Base-by-base conservation (phyloP, 2,888 invertebrate species). In the Pollenia amentaria region DNA sequence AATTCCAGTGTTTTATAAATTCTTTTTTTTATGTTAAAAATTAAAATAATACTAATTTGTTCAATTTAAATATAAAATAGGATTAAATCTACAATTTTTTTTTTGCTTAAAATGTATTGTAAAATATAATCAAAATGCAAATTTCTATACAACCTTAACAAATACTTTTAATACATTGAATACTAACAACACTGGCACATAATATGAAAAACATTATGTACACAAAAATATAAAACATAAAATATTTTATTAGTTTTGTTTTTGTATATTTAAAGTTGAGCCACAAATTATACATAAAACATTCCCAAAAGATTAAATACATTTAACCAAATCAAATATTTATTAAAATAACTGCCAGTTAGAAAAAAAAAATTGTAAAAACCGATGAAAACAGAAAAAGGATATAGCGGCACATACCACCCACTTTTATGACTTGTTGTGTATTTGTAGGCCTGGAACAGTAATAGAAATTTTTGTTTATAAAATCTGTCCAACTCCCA, bases 291-390 rank as follows among this genome's bases (percentile, higher is more conserved):
- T 82, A 80, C 82, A 86, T 84, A 73, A 87, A 86, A 81, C 78
- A 85, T 87, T 83, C 87, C 87, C 86, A 77, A 87, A 62, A 82
- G 87, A 88, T 88, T 87, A 88, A 88, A 85, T 88, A 85, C 88
- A 88, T 88, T 89, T 88, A 87, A 87, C 67, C 69, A 80, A 87
- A 89, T 89, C 80, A 88, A 88, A 88, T 86, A 88, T 89, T 88
- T 88, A 89, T 88, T 88, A 83, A 85, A 85, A 77, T 84, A 73
- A 76, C 65, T 78, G 60, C 14, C 77, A 81, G 72, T 81, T 44
- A 40, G 12, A 48, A 69, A 29, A 16, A 44, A 77, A 12, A 38
- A 46, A 29, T 21, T 21, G 14, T 29, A 10, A 12, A n/a, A 29
- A 67, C 8, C 62, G 42, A 18, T 9, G 16, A 21, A 12, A 42